Percentiles rank a stretch among this genome's conserved stretches.
Evolutionary conservation across 2,113 vertebrate species (phyloP).

Genomic region (Garra rufa): DNA sequence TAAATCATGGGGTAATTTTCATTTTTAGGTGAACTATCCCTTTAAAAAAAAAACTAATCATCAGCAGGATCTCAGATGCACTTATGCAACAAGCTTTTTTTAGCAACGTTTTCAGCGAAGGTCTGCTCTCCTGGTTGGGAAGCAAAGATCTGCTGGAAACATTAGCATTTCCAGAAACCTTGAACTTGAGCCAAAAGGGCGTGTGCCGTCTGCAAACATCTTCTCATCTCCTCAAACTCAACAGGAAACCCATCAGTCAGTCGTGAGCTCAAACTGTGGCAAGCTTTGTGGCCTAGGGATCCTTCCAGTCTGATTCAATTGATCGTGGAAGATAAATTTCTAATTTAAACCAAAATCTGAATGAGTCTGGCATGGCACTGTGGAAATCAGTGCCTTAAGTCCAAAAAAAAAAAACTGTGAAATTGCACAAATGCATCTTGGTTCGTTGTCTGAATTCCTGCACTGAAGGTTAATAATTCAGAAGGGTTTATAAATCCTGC

Average conservation of each 20-base stretch:
- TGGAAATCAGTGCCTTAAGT: neutral
- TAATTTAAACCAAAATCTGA: neutral
- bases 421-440: slow-evolving; percentile 26
- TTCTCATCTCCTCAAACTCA: slow-evolving; percentile 30
- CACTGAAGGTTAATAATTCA: slow-evolving; percentile 43
- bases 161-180: slow-evolving; percentile 53
- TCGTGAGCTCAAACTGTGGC: neutral
- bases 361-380: neutral
- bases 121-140: slow-evolving; percentile 22
- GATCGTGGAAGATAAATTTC: slow-evolving; percentile 9
- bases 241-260: slow-evolving; percentile 46
- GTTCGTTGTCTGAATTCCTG: slow-evolving; percentile 4
- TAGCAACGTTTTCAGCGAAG: slow-evolving; percentile 14
- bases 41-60: no score
- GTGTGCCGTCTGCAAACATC: slow-evolving; percentile 32
- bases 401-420: neutral
- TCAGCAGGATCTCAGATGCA: neutral
- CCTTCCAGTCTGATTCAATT: neutral
- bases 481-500: slow-evolving; percentile 18
- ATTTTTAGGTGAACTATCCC: no score
- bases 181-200: slow-evolving; percentile 54
- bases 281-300: neutral
- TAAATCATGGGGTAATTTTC: no score
- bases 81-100: neutral
- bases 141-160: slow-evolving; percentile 55